These are phyloP conservation scores for Phengaris alcon DNA, from an alignment of 2,888 invertebrate genomes.

Conservation along the genomic window DNA sequence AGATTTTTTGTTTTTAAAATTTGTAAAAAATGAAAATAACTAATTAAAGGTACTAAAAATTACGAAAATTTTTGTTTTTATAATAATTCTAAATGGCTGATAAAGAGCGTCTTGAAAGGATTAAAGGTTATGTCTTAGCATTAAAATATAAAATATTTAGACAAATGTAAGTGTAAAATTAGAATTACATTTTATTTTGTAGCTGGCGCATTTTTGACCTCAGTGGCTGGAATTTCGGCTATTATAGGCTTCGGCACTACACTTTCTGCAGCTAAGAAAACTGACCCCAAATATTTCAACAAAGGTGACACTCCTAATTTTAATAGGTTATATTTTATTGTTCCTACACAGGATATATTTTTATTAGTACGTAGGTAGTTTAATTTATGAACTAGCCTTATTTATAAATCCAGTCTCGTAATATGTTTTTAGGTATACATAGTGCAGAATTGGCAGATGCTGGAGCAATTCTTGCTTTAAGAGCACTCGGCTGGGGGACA, in stretches of 20 bases:
- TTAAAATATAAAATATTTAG: neutral
- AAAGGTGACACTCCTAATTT: slow-evolving; percentile 72
- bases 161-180: slow-evolving; percentile 31
- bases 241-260: slow-evolving; percentile 90
- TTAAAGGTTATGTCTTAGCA: slow-evolving; percentile 48
- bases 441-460: slow-evolving; percentile 84
- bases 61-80: neutral
- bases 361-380: no score
- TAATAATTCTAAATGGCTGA: slow-evolving; percentile 47
- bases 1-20: no score
- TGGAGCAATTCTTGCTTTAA: slow-evolving; percentile 87
- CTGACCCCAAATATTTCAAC: slow-evolving; percentile 88
- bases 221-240: slow-evolving; percentile 88
- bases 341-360: no score
- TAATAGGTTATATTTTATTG: no score
- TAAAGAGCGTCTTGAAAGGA: slow-evolving; percentile 63
- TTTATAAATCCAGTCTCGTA: neutral
- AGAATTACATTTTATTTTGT: slow-evolving; percentile 45
- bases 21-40: neutral
- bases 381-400: no score
- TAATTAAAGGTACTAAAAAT: neutral
- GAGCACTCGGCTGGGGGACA: slow-evolving; percentile 93
- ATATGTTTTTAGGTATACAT: slow-evolving; percentile 66
- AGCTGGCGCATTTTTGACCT: slow-evolving; percentile 85
- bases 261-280: slow-evolving; percentile 86